These are phyloP conservation scores for Acheta domesticus DNA, from an alignment of 2,888 invertebrate species.

Conservation along the genomic window DNA sequence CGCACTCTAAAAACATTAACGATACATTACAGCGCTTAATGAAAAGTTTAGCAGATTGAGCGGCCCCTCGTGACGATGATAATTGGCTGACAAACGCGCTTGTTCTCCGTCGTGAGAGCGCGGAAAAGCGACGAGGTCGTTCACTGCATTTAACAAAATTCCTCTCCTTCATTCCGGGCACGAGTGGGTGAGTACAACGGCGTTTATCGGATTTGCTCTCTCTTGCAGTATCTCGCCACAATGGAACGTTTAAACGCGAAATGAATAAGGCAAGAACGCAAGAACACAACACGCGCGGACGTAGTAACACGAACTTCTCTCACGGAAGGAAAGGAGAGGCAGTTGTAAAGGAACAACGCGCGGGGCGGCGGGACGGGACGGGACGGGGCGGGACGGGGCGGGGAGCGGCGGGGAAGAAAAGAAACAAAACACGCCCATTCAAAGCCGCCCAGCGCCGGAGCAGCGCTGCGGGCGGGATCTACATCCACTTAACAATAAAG, in stretches of 20 bases:
- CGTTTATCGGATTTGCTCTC: no score
- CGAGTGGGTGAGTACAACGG: no score
- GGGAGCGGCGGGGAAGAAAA: background rate
- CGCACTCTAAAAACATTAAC: no score
- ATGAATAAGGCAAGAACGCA: background rate
- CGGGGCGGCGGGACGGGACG: background rate
- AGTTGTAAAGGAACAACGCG: background rate
- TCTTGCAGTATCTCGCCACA: background rate
- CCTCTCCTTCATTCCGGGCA: no score
- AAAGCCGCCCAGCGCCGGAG: background rate
- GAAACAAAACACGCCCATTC: constrained; percentile 7
- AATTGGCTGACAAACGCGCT: no score
- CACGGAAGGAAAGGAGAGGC: background rate
- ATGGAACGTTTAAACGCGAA: background rate
- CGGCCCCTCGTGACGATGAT: no score
- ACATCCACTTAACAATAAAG: constrained; percentile 1
- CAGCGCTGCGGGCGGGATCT: background rate
- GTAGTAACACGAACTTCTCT: background rate
- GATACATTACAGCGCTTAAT: no score
- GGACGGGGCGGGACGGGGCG: no score
- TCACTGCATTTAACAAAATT: no score
- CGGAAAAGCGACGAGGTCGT: no score
- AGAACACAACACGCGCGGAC: background rate
- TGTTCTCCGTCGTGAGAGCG: no score
- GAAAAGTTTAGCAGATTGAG: no score